A percentile compares a stretch with the other conserved stretches of the same genome.
phyloP scores from a whole-genome alignment of 2,113 vertebrate species.

The Gavialis gangeticus region DNA sequence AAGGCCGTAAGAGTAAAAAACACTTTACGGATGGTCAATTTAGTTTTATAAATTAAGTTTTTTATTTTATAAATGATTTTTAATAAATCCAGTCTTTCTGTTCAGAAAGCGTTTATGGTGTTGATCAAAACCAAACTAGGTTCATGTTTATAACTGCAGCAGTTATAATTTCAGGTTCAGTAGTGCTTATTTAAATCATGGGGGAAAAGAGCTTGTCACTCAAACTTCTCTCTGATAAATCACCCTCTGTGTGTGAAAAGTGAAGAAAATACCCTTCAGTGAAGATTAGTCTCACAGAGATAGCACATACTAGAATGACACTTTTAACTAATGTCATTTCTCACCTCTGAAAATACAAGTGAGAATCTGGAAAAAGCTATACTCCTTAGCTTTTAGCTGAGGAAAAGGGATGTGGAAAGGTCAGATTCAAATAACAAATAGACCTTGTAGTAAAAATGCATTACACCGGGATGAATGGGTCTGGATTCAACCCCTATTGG shows the following conservation, averaged over 20 bases:
- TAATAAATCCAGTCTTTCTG: neutral
- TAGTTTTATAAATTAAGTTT: neutral
- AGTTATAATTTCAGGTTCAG: neutral
- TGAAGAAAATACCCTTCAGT: constrained; percentile 20
- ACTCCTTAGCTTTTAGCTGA: neutral
- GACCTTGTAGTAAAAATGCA: neutral
- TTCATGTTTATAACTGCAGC: neutral
- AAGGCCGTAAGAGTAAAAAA: neutral
- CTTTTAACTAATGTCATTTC: neutral
- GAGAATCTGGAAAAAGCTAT: neutral
- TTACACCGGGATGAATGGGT: neutral
- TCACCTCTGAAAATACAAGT: neutral
- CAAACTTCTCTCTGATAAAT: constrained; percentile 27
- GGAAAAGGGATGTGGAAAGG: neutral
- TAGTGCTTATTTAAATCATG: neutral
- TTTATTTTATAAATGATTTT: neutral
- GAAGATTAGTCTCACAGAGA: constrained; percentile 1
- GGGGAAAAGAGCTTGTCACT: neutral
- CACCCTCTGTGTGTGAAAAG: neutral
- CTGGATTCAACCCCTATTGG: too few relatives aligned
- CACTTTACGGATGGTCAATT: neutral
- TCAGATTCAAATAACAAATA: constrained; percentile 25
- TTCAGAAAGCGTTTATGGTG: neutral
- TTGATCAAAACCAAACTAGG: neutral
- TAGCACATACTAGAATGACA: constrained; percentile 6